These are phyloP conservation scores for Hozukius guyotensis DNA, from an alignment of 2,797 vertebrate genomes.

Conservation along the genomic window DNA sequence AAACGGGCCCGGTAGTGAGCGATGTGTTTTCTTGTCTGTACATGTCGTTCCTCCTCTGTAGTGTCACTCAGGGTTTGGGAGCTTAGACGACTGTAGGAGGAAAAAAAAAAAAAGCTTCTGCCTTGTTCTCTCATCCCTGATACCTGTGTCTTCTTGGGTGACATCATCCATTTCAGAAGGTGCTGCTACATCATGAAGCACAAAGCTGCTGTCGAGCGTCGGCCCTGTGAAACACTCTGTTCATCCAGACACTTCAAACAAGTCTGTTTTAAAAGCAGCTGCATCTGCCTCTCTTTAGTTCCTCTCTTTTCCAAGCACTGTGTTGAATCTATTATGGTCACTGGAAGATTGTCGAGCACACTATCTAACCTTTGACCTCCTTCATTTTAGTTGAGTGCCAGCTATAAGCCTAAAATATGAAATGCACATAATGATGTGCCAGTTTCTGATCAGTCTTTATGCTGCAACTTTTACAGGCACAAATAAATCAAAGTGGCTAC, in stretches of 20 bases:
- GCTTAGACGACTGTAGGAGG: conserved; percentile 12
- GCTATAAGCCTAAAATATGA: background rate
- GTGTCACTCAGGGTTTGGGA: conserved; percentile 49
- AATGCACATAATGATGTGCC: background rate
- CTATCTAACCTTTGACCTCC: background rate
- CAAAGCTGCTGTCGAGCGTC: conserved; percentile 24
- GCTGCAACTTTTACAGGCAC: no score
- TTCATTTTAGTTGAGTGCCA: background rate
- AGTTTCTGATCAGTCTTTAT: background rate
- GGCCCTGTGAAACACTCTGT: background rate
- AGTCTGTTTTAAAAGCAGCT: background rate
- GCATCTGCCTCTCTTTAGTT: background rate
- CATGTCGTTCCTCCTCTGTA: conserved; percentile 47
- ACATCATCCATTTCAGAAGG: conserved; percentile 50
- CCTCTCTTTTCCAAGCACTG: background rate
- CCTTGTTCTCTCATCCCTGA: conserved; percentile 12
- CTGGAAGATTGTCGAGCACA: background rate
- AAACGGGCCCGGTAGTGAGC: conserved; percentile 7
- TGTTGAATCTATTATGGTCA: no score
- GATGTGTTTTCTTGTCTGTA: conserved; percentile 44
- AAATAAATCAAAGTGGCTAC: no score
- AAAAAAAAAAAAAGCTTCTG: background rate
- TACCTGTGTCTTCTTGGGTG: conserved; percentile 31
- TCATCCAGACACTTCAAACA: background rate
- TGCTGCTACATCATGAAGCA: conserved; percentile 35